These are phyloP conservation scores for Sylvilagus floridanus DNA, from an alignment of 2,797 vertebrate species.

Conservation along the genomic window DNA sequence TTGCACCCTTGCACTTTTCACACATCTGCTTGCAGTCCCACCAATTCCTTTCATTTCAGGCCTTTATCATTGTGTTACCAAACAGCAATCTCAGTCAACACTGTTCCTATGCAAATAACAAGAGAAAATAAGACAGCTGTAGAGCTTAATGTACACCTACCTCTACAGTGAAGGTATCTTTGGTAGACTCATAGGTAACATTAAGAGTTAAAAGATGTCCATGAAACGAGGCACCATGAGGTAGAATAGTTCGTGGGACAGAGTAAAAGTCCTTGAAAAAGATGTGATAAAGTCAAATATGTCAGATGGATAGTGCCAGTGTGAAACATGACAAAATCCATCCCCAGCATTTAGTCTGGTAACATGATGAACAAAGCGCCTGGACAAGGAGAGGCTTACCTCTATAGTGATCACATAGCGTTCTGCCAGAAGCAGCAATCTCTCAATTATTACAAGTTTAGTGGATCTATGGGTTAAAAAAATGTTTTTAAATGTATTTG, in stretches of 20 bases:
- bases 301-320: background rate
- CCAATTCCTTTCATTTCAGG: background rate
- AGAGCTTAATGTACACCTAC: conserved; percentile 85
- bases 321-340: background rate
- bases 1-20: background rate
- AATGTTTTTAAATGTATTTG: background rate
- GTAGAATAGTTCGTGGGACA: conserved; percentile 99
- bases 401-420: conserved; percentile 99
- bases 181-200: conserved; percentile 98
- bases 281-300: conserved; percentile 30
- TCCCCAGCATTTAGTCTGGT: background rate
- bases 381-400: conserved; percentile 87
- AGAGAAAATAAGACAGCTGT: background rate
- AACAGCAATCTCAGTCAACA: background rate
- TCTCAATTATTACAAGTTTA: conserved; percentile 99
- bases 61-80: conserved; percentile 34
- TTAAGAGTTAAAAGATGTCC: conserved; percentile 98
- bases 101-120: background rate
- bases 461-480: conserved; percentile 92
- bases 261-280: conserved; percentile 95
- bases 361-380: background rate
- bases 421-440: conserved; percentile 97
- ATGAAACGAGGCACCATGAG: conserved; percentile 99
- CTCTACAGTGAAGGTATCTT: conserved; percentile 98
- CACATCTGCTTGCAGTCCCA: background rate